Conservation (phyloP, 2,113 vertebrate species). For the Corynorhinus townsendii region DNA sequence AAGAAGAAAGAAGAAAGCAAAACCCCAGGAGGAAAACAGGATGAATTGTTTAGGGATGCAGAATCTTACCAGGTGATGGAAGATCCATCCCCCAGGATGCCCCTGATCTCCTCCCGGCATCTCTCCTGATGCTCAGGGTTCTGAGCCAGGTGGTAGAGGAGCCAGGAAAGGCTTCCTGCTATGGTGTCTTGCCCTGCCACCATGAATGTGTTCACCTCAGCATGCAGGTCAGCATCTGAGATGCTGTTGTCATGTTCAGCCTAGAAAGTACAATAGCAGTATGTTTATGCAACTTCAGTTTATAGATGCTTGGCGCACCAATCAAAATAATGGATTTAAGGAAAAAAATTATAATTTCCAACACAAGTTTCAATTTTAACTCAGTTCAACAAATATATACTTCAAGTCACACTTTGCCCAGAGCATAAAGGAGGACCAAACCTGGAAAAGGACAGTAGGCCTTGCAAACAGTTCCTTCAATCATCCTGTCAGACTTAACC, state of each 20-base stretch:
- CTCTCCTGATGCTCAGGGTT: slow-evolving; percentile 87
- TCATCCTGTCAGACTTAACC: not conserved
- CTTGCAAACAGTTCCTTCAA: not conserved
- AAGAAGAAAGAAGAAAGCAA: not conserved
- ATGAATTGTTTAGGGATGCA: not conserved
- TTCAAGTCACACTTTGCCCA: not conserved
- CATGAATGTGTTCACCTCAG: slow-evolving; percentile 90
- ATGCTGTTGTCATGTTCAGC: slow-evolving; percentile 82
- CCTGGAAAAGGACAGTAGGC: not conserved
- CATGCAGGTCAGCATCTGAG: slow-evolving; percentile 82
- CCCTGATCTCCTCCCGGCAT: slow-evolving; percentile 85
- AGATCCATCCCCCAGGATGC: slow-evolving; percentile 76
- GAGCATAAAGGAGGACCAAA: not conserved
- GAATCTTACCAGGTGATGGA: slow-evolving; percentile 83
- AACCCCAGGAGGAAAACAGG: not conserved
- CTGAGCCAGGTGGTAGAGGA: slow-evolving; percentile 85
- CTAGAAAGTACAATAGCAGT: slow-evolving; percentile 63
- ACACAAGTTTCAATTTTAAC: slow-evolving; percentile 11
- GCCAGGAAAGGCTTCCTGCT: slow-evolving; percentile 83
- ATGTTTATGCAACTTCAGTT: not conserved
- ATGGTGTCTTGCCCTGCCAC: slow-evolving; percentile 87
- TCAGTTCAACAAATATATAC: not conserved
- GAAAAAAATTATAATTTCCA: not conserved
- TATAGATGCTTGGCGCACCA: not conserved
- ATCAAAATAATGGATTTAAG: not conserved